A percentile compares a stretch with the other conserved stretches of the same genome.
These are phyloP conservation scores for Meleagris gallopavo DNA, from an alignment of 2,113 vertebrate species.

Conservation along the genomic window DNA sequence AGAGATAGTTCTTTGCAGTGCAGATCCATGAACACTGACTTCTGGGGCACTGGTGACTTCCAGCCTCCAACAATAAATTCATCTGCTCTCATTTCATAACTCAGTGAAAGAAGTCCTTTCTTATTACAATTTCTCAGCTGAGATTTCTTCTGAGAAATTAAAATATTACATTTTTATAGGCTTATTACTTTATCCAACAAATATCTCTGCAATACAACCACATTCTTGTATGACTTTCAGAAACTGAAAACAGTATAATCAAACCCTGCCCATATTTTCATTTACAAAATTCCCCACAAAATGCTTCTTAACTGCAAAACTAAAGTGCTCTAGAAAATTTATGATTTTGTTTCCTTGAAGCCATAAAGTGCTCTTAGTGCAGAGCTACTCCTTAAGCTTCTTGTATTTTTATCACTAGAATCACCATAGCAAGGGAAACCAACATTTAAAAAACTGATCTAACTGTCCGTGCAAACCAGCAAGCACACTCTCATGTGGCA, in stretches of 20 bases:
- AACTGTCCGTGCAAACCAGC: background rate
- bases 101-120: conserved; percentile 41
- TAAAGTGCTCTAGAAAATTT: background rate
- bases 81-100: conserved; percentile 34
- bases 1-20: conserved; percentile 49
- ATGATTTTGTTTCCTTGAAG: background rate
- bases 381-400: background rate
- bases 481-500: background rate
- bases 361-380: background rate
- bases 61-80: conserved; percentile 28
- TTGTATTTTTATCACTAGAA: background rate
- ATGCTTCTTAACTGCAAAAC: background rate
- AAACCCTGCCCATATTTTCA: background rate
- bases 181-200: conserved; percentile 38
- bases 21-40: conserved; percentile 59
- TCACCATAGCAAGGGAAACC: background rate
- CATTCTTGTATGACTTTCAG: conserved; percentile 6
- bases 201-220: conserved; percentile 23
- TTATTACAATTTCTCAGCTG: conserved; percentile 18
- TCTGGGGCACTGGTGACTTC: conserved; percentile 38
- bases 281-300: background rate
- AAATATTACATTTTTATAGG: background rate
- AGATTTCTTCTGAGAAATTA: conserved; percentile 61
- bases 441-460: background rate
- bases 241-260: conserved; percentile 17